Base-by-base conservation (phyloP, 2,797 vertebrate genomes). In the Enteromius radiatus region DNA sequence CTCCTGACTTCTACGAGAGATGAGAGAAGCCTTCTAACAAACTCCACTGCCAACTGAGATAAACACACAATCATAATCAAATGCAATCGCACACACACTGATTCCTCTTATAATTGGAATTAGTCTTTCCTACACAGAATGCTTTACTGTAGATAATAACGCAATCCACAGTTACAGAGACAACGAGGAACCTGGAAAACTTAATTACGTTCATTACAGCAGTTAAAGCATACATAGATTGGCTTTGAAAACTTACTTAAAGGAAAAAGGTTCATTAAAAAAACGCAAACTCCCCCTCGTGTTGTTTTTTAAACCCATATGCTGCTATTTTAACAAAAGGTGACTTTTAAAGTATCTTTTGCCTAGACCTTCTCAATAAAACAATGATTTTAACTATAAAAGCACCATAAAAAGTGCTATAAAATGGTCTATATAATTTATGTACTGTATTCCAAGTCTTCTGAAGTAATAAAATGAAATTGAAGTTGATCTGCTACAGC, bases 1-100 rank as follows among this genome's bases (percentile, higher is more conserved):
- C 73, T 76, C 26, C n/a, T 38, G 54, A 69, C 28, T 84, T 61
- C 56, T 75, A 52, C 56, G n/a, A 33, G 47, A 80, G 69, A 80
- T 73, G 83, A 84, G 68, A 71, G 28, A 19, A 63, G 56, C 70
- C 56, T 84, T 73, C 70, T 56, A 76, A 81, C 31, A 67, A 73
- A 83, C 74, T 26, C 64, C 38, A 49, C 52, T 33, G 80, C 61
- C 26, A 26, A 59, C 38, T 10, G 52, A 71, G 54, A 85, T 77
- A 71, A 80, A 85, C 54, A 81, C 63, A 74, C 5, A 83, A 47
- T 61, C 54, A 49, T 63, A 77, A 80, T 36, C 65, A 78, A 59
- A 73, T 47, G 56, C 6, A 80, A 67, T 45, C 49, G 5, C 73
- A 36, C 64, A 70, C 65, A 63, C 65, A n/a, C 81, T 56, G 33